Percentiles rank a stretch among this genome's conserved stretches.
phyloP scores from a whole-genome alignment of 1,140 invertebrate genomes.

The Neodiprion lecontei region DNA sequence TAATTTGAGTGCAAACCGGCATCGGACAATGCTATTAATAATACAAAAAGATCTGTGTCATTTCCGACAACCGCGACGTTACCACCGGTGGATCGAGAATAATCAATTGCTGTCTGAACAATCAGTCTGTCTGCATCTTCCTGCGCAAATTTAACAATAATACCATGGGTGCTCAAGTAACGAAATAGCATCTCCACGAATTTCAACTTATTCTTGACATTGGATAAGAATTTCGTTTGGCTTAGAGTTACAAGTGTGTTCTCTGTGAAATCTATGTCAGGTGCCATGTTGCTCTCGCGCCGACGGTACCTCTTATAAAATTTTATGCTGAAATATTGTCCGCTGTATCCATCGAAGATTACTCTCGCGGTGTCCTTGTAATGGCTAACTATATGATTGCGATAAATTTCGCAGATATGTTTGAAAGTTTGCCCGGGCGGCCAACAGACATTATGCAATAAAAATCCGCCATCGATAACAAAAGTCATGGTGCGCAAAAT shows the following conservation, averaged over 20 bases:
- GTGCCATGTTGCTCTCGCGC: slow-evolving; percentile 9
- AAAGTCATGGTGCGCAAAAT: background rate
- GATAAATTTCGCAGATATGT: slow-evolving; percentile 26
- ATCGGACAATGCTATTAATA: background rate
- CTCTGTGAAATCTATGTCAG: slow-evolving; percentile 9
- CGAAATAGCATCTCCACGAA: slow-evolving; percentile 23
- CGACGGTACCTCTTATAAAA: slow-evolving; percentile 25
- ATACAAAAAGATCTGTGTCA: slow-evolving; percentile 21
- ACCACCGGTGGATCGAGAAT: background rate
- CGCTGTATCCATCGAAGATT: slow-evolving; percentile 27
- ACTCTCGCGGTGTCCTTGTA: slow-evolving; percentile 14
- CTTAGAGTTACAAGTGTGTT: slow-evolving; percentile 12
- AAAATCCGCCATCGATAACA: slow-evolving; percentile 32
- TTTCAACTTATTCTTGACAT: slow-evolving; percentile 26
- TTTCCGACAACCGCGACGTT: slow-evolving; percentile 16
- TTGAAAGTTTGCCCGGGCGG: slow-evolving; percentile 1
- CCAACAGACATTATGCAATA: slow-evolving; percentile 17
- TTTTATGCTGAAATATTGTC: slow-evolving; percentile 22
- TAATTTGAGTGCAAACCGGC: too few species aligned
- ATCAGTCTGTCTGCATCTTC: slow-evolving; percentile 26
- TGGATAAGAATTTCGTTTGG: slow-evolving; percentile 29
- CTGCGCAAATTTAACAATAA: slow-evolving; percentile 9
- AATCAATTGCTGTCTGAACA: slow-evolving; percentile 17
- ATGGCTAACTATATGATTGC: slow-evolving; percentile 9
- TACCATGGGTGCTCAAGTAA: slow-evolving; percentile 12